Percentiles rank a stretch among this genome's conserved stretches.
Conservation (phyloP, 2,797 vertebrate species). For the Clamator glandarius region DNA sequence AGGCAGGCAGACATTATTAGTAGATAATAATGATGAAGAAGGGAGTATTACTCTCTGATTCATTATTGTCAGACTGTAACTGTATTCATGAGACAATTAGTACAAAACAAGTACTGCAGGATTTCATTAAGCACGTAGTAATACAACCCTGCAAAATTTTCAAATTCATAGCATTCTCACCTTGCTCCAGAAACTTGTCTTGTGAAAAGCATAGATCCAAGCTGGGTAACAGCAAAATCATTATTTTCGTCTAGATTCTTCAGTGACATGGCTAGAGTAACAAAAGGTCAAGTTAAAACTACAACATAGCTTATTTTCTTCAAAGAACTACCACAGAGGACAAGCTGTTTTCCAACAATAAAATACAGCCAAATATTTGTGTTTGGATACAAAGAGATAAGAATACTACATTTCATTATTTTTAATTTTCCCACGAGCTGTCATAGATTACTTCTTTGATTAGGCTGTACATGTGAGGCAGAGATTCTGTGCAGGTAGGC, state of each 20-base stretch:
- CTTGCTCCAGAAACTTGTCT: conserved; percentile 98
- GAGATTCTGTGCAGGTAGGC: background rate
- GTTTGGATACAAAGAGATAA: background rate
- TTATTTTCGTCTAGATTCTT: conserved; percentile 79
- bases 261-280: conserved; percentile 88
- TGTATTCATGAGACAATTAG: background rate
- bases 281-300: background rate
- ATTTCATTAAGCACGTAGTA: background rate
- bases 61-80: background rate
- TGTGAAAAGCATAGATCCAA: conserved; percentile 98
- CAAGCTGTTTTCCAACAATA: background rate
- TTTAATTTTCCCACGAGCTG: background rate
- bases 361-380: background rate
- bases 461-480: background rate
- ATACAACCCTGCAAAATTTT: background rate
- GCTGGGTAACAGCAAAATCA: conserved; percentile 86
- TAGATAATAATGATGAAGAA: background rate
- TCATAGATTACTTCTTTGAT: background rate
- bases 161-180: conserved; percentile 70
- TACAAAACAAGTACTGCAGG: background rate
- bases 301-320: background rate
- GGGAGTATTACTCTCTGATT: background rate
- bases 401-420: background rate
- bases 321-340: background rate
- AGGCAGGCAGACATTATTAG: background rate